Percentiles rank a stretch among this genome's conserved stretches.
phyloP scores from a whole-genome alignment of 2,113 vertebrate species.

The Aegotheles bennettii region DNA sequence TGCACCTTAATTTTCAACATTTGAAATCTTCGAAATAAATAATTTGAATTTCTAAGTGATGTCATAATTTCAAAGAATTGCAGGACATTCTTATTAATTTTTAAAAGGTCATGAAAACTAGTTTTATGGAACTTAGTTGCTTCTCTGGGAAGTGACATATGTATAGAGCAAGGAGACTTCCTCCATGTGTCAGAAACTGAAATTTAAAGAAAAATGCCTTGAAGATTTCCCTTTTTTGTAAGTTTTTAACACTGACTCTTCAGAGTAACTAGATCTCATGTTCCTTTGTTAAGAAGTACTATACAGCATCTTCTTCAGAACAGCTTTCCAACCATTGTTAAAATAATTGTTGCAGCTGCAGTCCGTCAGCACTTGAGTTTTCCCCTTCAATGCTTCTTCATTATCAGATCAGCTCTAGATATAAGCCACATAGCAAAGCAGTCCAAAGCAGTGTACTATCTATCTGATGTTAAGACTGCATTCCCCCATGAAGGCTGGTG shows the following conservation, averaged over 20 bases:
- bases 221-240: background rate
- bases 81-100: background rate
- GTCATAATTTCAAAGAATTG: background rate
- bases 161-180: background rate
- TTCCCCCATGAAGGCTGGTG: background rate
- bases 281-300: background rate
- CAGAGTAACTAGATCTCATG: background rate
- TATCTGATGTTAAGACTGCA: background rate
- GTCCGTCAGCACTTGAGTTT: background rate
- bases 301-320: background rate
- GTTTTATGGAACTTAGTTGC: background rate
- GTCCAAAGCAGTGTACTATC: background rate
- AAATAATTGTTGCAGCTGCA: background rate
- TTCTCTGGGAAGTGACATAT: background rate
- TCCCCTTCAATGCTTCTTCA: background rate
- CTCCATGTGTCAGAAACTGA: background rate
- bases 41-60: background rate
- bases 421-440: background rate
- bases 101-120: background rate
- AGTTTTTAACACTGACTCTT: background rate
- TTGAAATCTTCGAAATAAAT: background rate
- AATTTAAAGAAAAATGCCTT: background rate
- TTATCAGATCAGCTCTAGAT: background rate
- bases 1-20: background rate
- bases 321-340: background rate